Percentiles rank a stretch among this genome's conserved stretches.
phyloP scores from a whole-genome alignment of 2,113 vertebrate genomes.

The Rissa tridactyla region DNA sequence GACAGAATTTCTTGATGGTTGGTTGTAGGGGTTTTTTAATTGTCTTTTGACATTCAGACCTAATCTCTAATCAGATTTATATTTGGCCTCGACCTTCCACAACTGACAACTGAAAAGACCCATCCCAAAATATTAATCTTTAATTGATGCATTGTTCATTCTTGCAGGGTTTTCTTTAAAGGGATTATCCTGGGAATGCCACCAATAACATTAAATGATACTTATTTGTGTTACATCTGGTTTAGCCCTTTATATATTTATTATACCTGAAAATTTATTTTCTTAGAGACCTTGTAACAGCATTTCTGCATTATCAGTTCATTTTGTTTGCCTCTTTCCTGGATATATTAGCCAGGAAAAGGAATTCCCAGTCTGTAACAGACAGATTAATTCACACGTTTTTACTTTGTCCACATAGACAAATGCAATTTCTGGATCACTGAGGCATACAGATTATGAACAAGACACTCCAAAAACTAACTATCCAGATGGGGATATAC shows the following conservation, averaged over 20 bases:
- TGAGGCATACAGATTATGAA: slow-evolving; percentile 44
- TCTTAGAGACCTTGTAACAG: slow-evolving; percentile 29
- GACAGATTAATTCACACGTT: background rate
- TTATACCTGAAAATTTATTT: slow-evolving; percentile 46
- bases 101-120: too few species aligned
- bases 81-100: too few species aligned
- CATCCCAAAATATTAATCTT: background rate
- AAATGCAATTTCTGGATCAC: slow-evolving; percentile 36
- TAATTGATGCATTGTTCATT: background rate
- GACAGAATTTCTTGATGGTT: too few species aligned
- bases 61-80: too few species aligned
- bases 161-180: background rate
- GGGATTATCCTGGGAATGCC: slow-evolving; percentile 5
- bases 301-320: slow-evolving; percentile 35
- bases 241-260: slow-evolving; percentile 47
- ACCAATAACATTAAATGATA: background rate
- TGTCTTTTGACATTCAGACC: too few species aligned
- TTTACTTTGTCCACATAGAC: slow-evolving; percentile 37
- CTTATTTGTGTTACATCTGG: slow-evolving; percentile 16
- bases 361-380: slow-evolving; percentile 20
- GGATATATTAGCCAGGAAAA: slow-evolving; percentile 12
- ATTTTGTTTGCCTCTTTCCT: slow-evolving; percentile 17
- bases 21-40: too few species aligned
- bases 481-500: slow-evolving; percentile 70
- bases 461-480: slow-evolving; percentile 68